These are phyloP conservation scores for Eriocheir sinensis DNA, from an alignment of 1,140 invertebrate species.

Conservation along the genomic window DNA sequence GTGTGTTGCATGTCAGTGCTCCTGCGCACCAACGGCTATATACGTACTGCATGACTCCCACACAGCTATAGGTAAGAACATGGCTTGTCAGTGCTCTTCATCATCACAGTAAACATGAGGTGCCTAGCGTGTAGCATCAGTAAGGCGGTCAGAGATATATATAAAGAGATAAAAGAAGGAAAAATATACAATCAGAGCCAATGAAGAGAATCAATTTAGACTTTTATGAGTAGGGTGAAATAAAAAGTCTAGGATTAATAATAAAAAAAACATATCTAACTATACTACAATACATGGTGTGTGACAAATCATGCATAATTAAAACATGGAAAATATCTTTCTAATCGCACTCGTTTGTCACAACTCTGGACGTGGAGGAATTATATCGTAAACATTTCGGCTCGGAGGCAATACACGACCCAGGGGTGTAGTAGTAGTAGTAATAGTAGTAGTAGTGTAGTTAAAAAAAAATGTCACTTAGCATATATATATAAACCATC, in stretches of 20 bases:
- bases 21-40: too few species aligned
- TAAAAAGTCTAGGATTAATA: not conserved
- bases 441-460: not conserved
- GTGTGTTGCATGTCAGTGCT: not conserved
- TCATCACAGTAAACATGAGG: conserved; percentile 10
- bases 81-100: too few species aligned
- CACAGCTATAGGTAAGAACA: too few species aligned
- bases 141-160: not conserved
- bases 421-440: too few species aligned
- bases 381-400: not conserved
- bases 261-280: not conserved
- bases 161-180: not conserved
- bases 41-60: not conserved
- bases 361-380: not conserved
- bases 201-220: too few species aligned
- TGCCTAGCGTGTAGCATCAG: not conserved
- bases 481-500: not conserved
- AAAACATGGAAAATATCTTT: too few species aligned
- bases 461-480: conserved; percentile 12
- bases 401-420: not conserved
- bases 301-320: too few species aligned
- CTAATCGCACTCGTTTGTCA: not conserved
- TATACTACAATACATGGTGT: not conserved
- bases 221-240: not conserved
- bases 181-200: too few species aligned